phyloP scores from a whole-genome alignment of 1,140 invertebrate species.

The Drosophila watanabei region DNA sequence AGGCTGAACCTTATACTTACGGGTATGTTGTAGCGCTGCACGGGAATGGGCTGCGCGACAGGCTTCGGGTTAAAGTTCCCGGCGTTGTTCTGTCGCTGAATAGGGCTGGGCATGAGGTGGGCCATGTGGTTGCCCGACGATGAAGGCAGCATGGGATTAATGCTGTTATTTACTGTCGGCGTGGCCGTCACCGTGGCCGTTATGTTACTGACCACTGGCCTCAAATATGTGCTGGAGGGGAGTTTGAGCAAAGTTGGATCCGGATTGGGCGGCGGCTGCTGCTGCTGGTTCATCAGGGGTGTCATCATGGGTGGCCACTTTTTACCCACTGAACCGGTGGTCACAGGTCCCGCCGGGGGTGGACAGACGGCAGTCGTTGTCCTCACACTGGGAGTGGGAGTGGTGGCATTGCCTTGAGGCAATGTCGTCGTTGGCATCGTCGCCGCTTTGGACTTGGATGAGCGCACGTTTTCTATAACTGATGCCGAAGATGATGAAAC shows the following conservation, averaged over 20 bases:
- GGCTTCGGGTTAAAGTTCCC: constrained; percentile 28
- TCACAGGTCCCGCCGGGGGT: neutral
- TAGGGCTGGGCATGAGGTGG: constrained; percentile 32
- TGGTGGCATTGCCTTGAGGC: neutral
- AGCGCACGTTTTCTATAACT: constrained; percentile 4
- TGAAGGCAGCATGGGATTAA: constrained; percentile 37
- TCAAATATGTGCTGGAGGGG: constrained; percentile 48
- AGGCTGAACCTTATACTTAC: constrained; percentile 22
- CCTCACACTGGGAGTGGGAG: constrained; percentile 16
- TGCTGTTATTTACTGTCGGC: constrained; percentile 20
- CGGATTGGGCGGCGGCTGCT: constrained; percentile 15
- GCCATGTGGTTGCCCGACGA: constrained; percentile 37
- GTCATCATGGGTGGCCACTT: constrained; percentile 53
- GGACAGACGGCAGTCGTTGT: constrained; percentile 5
- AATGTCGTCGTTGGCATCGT: neutral
- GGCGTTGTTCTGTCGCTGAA: constrained; percentile 32
- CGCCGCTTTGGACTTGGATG: constrained; percentile 10
- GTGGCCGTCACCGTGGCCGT: constrained; percentile 26
- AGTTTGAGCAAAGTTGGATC: constrained; percentile 48
- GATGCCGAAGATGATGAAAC: neutral
- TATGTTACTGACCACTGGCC: constrained; percentile 46
- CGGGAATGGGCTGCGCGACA: constrained; percentile 15
- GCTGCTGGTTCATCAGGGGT: constrained; percentile 34
- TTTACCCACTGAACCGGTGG: constrained; percentile 16
- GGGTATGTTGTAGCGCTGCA: constrained; percentile 67